phyloP scores from a whole-genome alignment of 1,140 invertebrate species.

The Meloidogyne floridensis region DNA sequence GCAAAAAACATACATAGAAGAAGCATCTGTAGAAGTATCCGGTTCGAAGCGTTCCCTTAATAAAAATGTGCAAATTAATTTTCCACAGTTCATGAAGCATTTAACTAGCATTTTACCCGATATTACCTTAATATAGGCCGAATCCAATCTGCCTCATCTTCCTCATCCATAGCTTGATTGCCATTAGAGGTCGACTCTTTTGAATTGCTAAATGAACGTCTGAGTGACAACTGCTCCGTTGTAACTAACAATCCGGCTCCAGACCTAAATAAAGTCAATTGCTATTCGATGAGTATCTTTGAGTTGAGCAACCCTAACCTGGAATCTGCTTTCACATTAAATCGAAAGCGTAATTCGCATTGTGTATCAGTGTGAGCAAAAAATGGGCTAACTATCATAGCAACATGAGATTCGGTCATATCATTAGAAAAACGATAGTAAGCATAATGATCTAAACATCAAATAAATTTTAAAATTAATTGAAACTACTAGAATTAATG shows the following conservation, averaged over 20 bases:
- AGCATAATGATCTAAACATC: not conserved
- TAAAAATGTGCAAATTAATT: not conserved
- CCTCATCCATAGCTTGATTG: conserved; percentile 34
- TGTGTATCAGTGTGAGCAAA: conserved; percentile 46
- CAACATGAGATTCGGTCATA: conserved; percentile 47
- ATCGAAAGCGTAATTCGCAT: conserved; percentile 30
- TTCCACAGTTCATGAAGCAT: not conserved
- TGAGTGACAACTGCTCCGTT: conserved; percentile 45
- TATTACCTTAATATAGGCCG: conserved; percentile 43
- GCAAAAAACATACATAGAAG: not conserved
- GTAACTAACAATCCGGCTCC: conserved; percentile 50
- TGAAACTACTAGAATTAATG: not conserved
- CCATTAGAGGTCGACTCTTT: conserved; percentile 4
- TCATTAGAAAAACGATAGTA: conserved; percentile 16
- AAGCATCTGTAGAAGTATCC: conserved; percentile 34
- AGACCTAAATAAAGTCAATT: conserved; percentile 26
- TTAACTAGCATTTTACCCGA: no score
- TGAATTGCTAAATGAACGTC: not conserved
- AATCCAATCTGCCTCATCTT: conserved; percentile 51
- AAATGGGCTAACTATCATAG: conserved; percentile 53
- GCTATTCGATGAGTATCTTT: no score
- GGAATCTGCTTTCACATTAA: not conserved
- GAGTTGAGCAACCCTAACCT: not conserved
- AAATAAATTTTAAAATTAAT: not conserved
- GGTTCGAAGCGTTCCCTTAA: conserved; percentile 44